Conservation (phyloP, 2,888 invertebrate genomes). For the Nemotelus pantherinus region DNA sequence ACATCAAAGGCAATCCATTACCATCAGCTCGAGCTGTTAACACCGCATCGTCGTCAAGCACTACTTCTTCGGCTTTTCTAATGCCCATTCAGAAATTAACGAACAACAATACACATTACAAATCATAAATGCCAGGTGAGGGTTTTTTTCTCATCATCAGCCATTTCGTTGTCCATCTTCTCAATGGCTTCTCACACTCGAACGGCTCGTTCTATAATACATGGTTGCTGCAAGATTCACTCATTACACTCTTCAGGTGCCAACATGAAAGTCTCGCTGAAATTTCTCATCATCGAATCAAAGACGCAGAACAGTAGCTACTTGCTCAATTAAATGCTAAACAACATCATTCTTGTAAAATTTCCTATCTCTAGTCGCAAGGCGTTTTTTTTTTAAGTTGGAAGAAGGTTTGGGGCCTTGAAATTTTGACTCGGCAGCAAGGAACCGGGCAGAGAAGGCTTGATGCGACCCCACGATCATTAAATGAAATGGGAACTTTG, state of each 20-base stretch:
- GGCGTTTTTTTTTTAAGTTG: neutral
- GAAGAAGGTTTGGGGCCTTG: neutral
- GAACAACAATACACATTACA: slow-evolving; percentile 36
- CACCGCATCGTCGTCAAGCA: slow-evolving; percentile 23
- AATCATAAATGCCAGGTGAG: slow-evolving; percentile 13
- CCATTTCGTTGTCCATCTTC: slow-evolving; percentile 30
- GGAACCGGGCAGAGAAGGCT: neutral
- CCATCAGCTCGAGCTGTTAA: neutral
- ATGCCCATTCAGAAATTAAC: slow-evolving; percentile 36
- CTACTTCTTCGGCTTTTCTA: slow-evolving; percentile 12
- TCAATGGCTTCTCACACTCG: neutral
- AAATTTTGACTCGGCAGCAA: neutral
- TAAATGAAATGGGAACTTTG: slow-evolving; percentile 42
- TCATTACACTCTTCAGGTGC: neutral
- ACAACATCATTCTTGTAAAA: slow-evolving; percentile 39
- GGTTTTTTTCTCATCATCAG: slow-evolving; percentile 28
- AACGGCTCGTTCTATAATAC: neutral
- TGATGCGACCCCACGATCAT: slow-evolving; percentile 22
- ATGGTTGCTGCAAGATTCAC: neutral
- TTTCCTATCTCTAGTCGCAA: neutral
- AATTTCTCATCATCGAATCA: slow-evolving; percentile 40
- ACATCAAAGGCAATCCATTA: slow-evolving; percentile 34
- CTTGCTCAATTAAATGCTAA: slow-evolving; percentile 40
- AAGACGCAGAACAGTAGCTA: slow-evolving; percentile 37
- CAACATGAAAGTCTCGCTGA: slow-evolving; percentile 19